Base-by-base conservation (phyloP, 1,140 invertebrate genomes). In the Halictus rubicundus region DNA sequence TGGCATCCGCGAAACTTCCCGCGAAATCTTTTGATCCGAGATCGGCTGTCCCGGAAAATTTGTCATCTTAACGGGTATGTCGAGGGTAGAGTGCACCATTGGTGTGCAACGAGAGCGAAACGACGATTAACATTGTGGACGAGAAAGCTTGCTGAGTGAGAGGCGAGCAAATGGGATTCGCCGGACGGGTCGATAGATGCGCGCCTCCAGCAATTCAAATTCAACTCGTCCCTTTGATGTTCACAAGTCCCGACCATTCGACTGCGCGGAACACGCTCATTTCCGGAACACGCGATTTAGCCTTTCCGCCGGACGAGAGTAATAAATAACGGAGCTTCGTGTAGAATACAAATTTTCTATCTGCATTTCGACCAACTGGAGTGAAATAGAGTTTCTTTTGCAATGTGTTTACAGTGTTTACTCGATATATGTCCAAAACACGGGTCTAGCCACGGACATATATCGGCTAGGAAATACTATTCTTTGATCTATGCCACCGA, bases 201-300 rank as follows among this genome's bases (percentile, higher is more conserved):
- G 60, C 60, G 25, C 27, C 27, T 16, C 10, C 60, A 61, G 60
- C 32, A 32, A 61, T 61, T 61, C 60, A 61, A 61, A 61, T 61
- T 32, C 19, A 61, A 32, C 27, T 16, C 4, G 25, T 7, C 60
- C 16, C 27, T 61, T 61, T 61, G 60, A 61, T 61, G 60, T 61
- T 61, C 8, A 16, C 6, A 32, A 16, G 27, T 32, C 32, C 14
- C 16, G 16, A 7, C 16, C 27, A 25, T 61, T 61, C 27, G 60
- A 16, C 0, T 60, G 14, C 60, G 14, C 60, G 25, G 16, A 3
- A 61, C n/a, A n/a, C n/a, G 16, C 27, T 61, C 60, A 61, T 61
- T 61, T 61, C 60, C 60, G 27, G 27, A 61, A 61, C 25, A 19
- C 27, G 27, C 27, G 27, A 32, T 32, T 7, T 1, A 9, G 12